Conservation (phyloP, 2,113 vertebrate species). For the Xiphophorus couchianus region DNA sequence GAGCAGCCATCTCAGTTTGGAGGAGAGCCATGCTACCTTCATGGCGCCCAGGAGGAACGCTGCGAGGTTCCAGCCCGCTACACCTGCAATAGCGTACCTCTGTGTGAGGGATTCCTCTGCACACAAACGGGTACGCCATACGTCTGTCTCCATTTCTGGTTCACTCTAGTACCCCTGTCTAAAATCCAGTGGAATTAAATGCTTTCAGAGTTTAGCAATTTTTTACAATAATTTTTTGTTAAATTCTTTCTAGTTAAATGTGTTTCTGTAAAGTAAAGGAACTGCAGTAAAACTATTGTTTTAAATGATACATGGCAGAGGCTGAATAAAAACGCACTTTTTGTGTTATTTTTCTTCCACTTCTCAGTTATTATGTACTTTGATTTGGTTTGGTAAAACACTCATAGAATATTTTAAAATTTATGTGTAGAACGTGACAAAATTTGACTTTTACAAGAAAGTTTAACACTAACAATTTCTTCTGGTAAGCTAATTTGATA, state of each 20-base stretch:
- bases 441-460: background rate
- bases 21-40: constrained; percentile 81
- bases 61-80: constrained; percentile 77
- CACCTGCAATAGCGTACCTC: constrained; percentile 80
- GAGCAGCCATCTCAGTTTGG: constrained; percentile 86
- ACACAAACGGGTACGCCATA: constrained; percentile 83
- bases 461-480: background rate
- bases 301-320: background rate
- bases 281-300: background rate
- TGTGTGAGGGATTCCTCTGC: constrained; percentile 90
- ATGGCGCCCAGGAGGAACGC: constrained; percentile 83
- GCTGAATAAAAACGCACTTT: background rate
- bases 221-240: too few species aligned
- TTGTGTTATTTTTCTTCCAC: background rate
- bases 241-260: too few species aligned
- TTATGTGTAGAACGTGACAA: background rate
- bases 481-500: background rate
- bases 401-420: too few species aligned
- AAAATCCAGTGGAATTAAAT: too few species aligned
- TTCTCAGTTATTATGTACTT: background rate
- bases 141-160: too few species aligned
- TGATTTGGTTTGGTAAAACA: too few species aligned
- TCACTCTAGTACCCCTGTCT: too few species aligned
- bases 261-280: background rate
- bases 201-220: too few species aligned